Conservation (phyloP, 2,888 invertebrate genomes). For the Clanis bilineata region DNA sequence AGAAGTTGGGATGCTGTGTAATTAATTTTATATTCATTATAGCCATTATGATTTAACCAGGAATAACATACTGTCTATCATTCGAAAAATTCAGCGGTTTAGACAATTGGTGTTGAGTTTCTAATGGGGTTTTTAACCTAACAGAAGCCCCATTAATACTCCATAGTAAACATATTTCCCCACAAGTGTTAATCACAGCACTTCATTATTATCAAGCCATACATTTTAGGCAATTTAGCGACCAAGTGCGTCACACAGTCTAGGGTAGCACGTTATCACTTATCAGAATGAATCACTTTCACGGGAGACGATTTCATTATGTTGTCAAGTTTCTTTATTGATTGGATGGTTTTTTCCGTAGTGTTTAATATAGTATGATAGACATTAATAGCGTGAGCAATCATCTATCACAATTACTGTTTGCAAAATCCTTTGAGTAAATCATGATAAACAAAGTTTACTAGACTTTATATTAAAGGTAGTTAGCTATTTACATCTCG, state of each 20-base stretch:
- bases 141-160: not conserved
- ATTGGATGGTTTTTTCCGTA: constrained; percentile 25
- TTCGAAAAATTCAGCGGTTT: no score
- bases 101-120: no score
- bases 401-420: not conserved
- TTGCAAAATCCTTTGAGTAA: not conserved
- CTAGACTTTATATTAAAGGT: not conserved
- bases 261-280: not conserved
- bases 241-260: not conserved
- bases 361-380: not conserved
- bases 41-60: no score
- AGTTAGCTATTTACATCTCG: not conserved
- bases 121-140: no score
- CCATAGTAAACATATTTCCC: not conserved
- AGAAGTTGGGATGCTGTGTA: no score
- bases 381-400: not conserved
- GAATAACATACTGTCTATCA: no score
- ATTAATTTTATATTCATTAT: no score
- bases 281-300: constrained; percentile 13
- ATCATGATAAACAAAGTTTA: not conserved
- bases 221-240: not conserved
- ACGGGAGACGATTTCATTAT: constrained; percentile 23
- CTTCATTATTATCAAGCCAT: not conserved
- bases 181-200: not conserved
- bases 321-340: constrained; percentile 25